Base-by-base conservation (phyloP, 1,140 invertebrate genomes). In the Cardiocondyla obscurior region DNA sequence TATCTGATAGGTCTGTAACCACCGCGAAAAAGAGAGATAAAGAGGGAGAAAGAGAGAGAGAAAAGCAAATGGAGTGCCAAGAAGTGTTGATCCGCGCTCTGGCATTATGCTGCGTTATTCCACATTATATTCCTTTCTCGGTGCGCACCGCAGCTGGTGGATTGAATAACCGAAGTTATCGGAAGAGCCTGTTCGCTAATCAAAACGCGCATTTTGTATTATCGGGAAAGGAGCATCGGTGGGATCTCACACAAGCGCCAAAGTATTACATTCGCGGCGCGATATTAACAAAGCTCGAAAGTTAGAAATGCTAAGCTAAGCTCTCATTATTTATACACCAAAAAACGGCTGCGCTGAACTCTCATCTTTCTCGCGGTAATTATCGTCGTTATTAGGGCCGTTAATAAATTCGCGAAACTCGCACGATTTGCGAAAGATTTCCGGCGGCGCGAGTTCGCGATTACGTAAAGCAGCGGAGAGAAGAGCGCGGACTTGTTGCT, bases 1-100 rank as follows among this genome's bases (percentile, higher is more conserved):
- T 79, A 79, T 69, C 74, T 53, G 74, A 79, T 79, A 79, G 62
- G 28, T 67, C 74, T 19, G 46, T 33, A 79, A 79, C 74, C 33
- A 55, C 33, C 22, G 60, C 36, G 19, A n/a, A n/a, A n/a, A n/a
- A n/a, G n/a, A n/a, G n/a, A n/a, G 39, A 42, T 2, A 44, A 10
- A 42, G 39, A 42, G 39, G 12, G 39, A 42, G 42, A 44, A 12
- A 44, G 42, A 44, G 42, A 74, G 60, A 77, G 46, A 53, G 33
- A 69, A 42, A 79, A 79, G 62, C 51, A 69, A 79, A 42, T 22
- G 16, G 6, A 69, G 74, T 79, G 74, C 74, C 74, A 79, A 79
- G 44, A 69, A 79, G 62, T 69, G 69, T 69, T 69, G 46, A 65
- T 51, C 62, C 36, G 46, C 46, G 28, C 46, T 77, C 44, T 77